Evolutionary conservation across 2,888 invertebrate species (phyloP).

Genomic region (Aspidiotus rigidus): DNA sequence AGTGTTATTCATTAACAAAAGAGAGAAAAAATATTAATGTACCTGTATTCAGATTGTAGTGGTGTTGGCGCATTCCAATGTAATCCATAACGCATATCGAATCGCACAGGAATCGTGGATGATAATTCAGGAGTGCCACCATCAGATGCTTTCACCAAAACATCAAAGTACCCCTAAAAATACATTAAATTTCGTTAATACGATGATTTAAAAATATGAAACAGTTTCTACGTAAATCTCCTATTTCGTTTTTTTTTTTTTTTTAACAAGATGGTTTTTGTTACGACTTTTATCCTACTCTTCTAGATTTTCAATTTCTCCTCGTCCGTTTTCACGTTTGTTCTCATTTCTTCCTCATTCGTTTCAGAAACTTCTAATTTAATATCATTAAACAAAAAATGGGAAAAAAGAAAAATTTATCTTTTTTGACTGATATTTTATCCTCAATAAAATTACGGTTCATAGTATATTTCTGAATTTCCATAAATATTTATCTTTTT

Average conservation of each 20-base stretch:
- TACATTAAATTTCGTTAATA: conserved; percentile 40
- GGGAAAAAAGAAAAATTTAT: too few species aligned
- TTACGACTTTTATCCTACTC: background rate
- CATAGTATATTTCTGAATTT: too few species aligned
- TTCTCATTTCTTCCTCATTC: too few species aligned
- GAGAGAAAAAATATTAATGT: conserved; percentile 37
- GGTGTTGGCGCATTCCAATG: conserved; percentile 58
- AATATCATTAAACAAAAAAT: too few species aligned
- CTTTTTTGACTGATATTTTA: too few species aligned
- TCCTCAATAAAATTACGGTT: too few species aligned
- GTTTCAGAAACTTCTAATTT: too few species aligned
- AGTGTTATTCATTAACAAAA: conserved; percentile 4
- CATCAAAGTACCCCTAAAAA: conserved; percentile 60
- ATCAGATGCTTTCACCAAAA: conserved; percentile 77
- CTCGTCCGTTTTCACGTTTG: too few species aligned
- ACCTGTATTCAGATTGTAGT: conserved; percentile 64
- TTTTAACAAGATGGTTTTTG: background rate
- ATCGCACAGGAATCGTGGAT: conserved; percentile 61
- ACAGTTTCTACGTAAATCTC: background rate
- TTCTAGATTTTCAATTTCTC: too few species aligned
- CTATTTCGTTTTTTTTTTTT: conserved; percentile 1
- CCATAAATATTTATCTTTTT: too few species aligned
- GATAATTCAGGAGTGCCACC: conserved; percentile 66
- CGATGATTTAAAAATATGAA: background rate
- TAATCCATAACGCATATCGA: conserved; percentile 54